Evolutionary conservation across 2,888 invertebrate genomes (phyloP).

Genomic region (Mystacides longicornis): DNA sequence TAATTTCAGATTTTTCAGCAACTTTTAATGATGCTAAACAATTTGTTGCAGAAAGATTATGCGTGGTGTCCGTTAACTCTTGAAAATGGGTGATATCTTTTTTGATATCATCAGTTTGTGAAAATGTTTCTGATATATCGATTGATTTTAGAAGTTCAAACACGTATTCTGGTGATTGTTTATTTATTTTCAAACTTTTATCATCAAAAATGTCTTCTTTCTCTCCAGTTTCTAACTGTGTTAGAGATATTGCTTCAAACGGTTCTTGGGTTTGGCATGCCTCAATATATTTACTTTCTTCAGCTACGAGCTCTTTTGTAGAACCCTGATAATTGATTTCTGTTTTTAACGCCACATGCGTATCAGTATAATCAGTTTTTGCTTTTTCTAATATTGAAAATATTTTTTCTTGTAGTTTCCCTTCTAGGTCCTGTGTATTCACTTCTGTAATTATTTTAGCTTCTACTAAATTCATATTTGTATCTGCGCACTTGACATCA

Average conservation of each 20-base stretch:
- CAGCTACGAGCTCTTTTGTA: conserved; percentile 27
- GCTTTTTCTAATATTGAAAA: conserved; percentile 40
- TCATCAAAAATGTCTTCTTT: conserved; percentile 34
- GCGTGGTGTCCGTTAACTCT: conserved; percentile 30
- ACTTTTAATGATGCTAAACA: conserved; percentile 31
- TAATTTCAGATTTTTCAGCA: conserved; percentile 35
- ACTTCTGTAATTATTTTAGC: conserved; percentile 43
- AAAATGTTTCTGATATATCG: conserved; percentile 37
- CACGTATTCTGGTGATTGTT: conserved; percentile 37
- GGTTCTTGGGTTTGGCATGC: conserved; percentile 32
- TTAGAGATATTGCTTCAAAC: conserved; percentile 32
- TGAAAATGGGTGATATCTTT: conserved; percentile 33
- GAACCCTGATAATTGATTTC: conserved; percentile 39
- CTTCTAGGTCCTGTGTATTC: conserved; percentile 43
- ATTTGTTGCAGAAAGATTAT: conserved; percentile 14
- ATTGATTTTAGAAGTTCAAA: conserved; percentile 37
- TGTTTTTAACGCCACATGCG: conserved; percentile 42
- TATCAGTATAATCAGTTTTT: conserved; percentile 33
- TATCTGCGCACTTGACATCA: conserved; percentile 36
- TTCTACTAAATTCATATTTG: conserved; percentile 25
- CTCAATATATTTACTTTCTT: conserved; percentile 24
- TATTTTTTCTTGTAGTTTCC: conserved; percentile 33
- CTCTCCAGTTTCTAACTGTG: conserved; percentile 37
- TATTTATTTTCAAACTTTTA: conserved; percentile 33
- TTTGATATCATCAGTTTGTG: conserved; percentile 38